phyloP scores from a whole-genome alignment of 2,888 invertebrate genomes.

The Tenthredo scrophulariae region DNA sequence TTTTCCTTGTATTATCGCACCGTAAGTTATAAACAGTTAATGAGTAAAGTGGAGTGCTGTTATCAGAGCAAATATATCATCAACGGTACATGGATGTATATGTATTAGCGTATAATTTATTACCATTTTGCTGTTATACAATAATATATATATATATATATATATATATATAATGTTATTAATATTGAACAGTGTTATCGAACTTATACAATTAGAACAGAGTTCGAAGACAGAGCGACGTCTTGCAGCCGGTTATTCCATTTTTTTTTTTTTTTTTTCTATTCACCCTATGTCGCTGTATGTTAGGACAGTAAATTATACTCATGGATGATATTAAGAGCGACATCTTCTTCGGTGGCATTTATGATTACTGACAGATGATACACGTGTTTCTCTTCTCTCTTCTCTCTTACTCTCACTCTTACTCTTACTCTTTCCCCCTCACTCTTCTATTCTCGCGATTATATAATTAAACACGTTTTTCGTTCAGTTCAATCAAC shows the following conservation, averaged over 20 bases:
- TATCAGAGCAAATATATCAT: slow-evolving; percentile 26
- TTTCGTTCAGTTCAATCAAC: slow-evolving; percentile 47
- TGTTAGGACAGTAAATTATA: slow-evolving; percentile 36
- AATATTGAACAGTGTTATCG: slow-evolving; percentile 39
- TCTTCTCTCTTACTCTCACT: background rate
- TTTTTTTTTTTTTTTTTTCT: background rate
- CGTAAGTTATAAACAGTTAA: slow-evolving; percentile 4
- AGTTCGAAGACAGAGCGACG: slow-evolving; percentile 1
- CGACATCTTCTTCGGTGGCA: slow-evolving; percentile 48
- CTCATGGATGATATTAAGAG: background rate
- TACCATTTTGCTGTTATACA: slow-evolving; percentile 14
- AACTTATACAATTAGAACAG: slow-evolving; percentile 41
- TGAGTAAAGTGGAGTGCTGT: background rate
- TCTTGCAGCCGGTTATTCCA: background rate
- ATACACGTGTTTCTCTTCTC: slow-evolving; percentile 25
- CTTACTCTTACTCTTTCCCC: background rate
- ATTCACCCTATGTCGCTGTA: background rate
- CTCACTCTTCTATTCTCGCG: background rate
- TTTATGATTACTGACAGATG: background rate
- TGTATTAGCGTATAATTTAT: background rate
- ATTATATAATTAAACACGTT: slow-evolving; percentile 30
- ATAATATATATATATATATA: slow-evolving; percentile 17
- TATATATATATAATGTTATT: slow-evolving; percentile 19
- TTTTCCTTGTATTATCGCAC: background rate
- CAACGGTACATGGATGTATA: background rate